Percentiles rank a stretch among this genome's conserved stretches.
These are phyloP conservation scores for Porites evermanni DNA, from an alignment of 92 coral and sea anemone genomes.

Conservation along the genomic window DNA sequence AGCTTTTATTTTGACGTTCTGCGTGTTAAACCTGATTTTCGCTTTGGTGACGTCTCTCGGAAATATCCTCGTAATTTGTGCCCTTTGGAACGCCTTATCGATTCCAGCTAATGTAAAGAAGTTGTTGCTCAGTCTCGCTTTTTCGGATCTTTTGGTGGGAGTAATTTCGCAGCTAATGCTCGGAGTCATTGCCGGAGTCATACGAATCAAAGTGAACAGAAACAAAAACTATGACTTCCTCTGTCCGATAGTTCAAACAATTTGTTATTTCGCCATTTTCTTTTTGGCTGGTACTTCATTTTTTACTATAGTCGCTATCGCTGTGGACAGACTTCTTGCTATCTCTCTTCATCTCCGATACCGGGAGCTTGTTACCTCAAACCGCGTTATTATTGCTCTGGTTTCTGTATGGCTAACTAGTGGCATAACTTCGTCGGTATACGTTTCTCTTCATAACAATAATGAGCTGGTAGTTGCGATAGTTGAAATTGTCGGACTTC, in stretches of 20 bases:
- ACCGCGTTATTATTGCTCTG: slow-evolving; percentile 22
- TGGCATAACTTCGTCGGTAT: neutral
- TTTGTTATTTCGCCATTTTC: neutral
- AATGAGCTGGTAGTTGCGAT: neutral
- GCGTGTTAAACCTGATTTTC: neutral
- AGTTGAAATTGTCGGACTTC: neutral
- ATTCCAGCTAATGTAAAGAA: slow-evolving; percentile 25
- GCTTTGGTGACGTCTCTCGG: neutral
- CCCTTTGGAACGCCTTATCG: slow-evolving; percentile 25
- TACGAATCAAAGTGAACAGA: neutral
- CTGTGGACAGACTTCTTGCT: slow-evolving; percentile 45
- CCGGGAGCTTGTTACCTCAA: slow-evolving; percentile 29
- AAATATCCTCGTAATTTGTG: slow-evolving; percentile 28
- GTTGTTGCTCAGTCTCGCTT: slow-evolving; percentile 4
- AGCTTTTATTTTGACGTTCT: neutral
- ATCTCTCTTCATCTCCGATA: slow-evolving; percentile 52
- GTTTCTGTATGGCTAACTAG: slow-evolving; percentile 29
- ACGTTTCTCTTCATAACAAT: neutral
- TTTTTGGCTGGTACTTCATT: slow-evolving; percentile 12
- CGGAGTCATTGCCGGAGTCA: neutral
- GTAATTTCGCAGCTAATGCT: neutral
- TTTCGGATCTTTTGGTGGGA: slow-evolving; percentile 29
- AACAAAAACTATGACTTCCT: neutral
- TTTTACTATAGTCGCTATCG: slow-evolving; percentile 34
- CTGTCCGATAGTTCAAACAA: neutral